Evolutionary conservation across 2,113 vertebrate genomes (phyloP).

Genomic region (Caranx ignobilis): DNA sequence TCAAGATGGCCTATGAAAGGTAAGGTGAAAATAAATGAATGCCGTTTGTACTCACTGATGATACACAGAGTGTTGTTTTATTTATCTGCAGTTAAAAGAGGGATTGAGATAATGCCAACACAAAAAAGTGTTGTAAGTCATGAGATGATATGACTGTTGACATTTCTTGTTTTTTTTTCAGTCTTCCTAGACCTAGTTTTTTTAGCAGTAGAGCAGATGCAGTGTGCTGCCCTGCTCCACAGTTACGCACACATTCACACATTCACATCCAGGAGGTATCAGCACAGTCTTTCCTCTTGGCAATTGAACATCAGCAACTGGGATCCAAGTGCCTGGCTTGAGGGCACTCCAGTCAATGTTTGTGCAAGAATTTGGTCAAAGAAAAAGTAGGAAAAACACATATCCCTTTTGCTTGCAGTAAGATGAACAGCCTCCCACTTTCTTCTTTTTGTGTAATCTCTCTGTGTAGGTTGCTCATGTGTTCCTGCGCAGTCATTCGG

Average conservation of each 20-base stretch:
- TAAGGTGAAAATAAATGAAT: background rate
- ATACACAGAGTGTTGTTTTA: background rate
- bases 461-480: slow-evolving; percentile 2
- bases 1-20: background rate
- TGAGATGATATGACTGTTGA: slow-evolving; percentile 19
- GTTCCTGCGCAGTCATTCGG: background rate
- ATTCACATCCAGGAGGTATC: slow-evolving; percentile 26
- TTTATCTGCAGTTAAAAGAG: background rate
- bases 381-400: background rate
- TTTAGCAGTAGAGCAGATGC: slow-evolving; percentile 7
- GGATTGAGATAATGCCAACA: slow-evolving; percentile 14
- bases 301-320: slow-evolving; percentile 33
- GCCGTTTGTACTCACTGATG: background rate
- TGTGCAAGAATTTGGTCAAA: slow-evolving; percentile 26
- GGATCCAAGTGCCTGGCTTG: slow-evolving; percentile 35
- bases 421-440: slow-evolving; percentile 27
- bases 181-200: background rate
- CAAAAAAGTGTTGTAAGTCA: slow-evolving; percentile 4
- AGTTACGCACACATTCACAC: background rate
- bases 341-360: slow-evolving; percentile 37
- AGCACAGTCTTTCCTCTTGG: slow-evolving; percentile 27
- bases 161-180: slow-evolving; percentile 4
- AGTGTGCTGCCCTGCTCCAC: background rate
- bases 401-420: background rate
- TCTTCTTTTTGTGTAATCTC: slow-evolving; percentile 16